Percentiles rank a stretch among this genome's conserved stretches.
These are phyloP conservation scores for Steatornis caripensis DNA, from an alignment of 2,113 vertebrate species.

Conservation along the genomic window DNA sequence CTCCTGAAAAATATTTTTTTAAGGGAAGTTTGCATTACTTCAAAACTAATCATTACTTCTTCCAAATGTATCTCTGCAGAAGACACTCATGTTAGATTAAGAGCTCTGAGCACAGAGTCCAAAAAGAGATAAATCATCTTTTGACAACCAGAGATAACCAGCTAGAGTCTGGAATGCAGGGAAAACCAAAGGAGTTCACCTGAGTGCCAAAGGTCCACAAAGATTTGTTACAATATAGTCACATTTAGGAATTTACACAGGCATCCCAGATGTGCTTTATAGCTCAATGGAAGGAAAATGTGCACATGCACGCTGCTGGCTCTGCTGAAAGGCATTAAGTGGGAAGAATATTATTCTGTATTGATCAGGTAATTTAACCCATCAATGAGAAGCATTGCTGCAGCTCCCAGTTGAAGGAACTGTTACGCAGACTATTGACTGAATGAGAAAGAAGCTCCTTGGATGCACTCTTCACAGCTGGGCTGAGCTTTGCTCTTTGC, in stretches of 20 bases:
- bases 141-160: not conserved
- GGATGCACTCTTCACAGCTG: not conserved
- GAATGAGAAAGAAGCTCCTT: not conserved
- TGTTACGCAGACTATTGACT: not conserved
- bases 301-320: fast-evolving
- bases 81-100: not conserved
- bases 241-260: not conserved
- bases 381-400: not conserved
- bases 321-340: not conserved
- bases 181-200: not conserved
- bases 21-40: not conserved
- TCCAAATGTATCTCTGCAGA: not conserved
- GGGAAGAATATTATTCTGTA: not conserved
- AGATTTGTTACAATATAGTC: not conserved
- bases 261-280: not conserved
- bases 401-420: not conserved
- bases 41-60: not conserved
- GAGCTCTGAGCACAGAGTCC: not conserved
- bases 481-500: not conserved
- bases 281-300: not conserved
- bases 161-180: not conserved
- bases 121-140: not conserved
- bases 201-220: not conserved
- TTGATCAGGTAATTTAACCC: not conserved
- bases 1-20: not conserved